Percentiles rank a stretch among this genome's conserved stretches.
phyloP scores from a whole-genome alignment of 2,888 invertebrate genomes.

The Flabesymbios commensalis region DNA sequence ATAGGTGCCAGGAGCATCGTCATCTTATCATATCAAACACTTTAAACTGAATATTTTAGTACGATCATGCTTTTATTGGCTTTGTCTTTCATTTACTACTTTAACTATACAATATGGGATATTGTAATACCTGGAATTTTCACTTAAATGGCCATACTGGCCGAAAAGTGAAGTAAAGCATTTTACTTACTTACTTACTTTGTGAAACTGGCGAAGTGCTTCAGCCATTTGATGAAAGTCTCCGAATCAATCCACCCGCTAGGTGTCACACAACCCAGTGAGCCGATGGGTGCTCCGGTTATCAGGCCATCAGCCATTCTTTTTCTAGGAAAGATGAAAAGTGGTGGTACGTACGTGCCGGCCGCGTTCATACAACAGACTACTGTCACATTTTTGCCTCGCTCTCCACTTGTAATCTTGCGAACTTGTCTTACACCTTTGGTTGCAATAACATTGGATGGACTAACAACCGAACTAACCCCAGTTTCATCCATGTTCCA shows the following conservation, averaged over 20 bases:
- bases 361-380: constrained; percentile 33
- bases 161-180: no score
- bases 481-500: constrained; percentile 34
- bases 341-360: constrained; percentile 34
- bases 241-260: constrained; percentile 45
- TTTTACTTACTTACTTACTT: no score
- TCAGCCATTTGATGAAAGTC: constrained; percentile 43
- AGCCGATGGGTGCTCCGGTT: constrained; percentile 46
- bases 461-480: constrained; percentile 26
- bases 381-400: constrained; percentile 29
- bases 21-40: no score
- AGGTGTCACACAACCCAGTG: constrained; percentile 42
- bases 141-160: no score
- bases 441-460: constrained; percentile 22
- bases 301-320: constrained; percentile 45
- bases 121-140: no score
- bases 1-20: no score
- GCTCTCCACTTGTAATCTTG: constrained; percentile 22
- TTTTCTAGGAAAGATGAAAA: constrained; percentile 45
- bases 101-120: no score
- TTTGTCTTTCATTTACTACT: no score
- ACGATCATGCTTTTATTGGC: no score
- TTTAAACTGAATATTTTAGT: no score
- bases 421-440: constrained; percentile 19
- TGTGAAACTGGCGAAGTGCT: constrained; percentile 59